Evolutionary conservation across 2,888 invertebrate species (phyloP).

Genomic region (Gymnocheta viridis): DNA sequence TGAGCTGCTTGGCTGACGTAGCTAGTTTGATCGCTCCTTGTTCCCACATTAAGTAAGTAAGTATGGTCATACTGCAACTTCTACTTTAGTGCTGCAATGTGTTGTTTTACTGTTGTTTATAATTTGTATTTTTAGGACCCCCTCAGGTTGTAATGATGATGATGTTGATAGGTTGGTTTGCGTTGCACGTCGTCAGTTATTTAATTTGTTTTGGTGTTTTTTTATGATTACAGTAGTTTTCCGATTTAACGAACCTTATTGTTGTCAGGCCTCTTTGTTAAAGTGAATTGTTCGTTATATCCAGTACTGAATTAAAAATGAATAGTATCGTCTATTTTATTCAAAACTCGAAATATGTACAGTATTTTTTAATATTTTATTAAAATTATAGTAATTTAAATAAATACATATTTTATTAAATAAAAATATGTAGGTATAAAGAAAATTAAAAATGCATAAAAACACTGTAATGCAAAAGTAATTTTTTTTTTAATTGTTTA

Average conservation of each 20-base stretch:
- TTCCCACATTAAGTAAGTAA: slow-evolving; percentile 26
- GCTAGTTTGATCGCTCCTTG: slow-evolving; percentile 20
- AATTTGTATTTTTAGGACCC: slow-evolving; percentile 11
- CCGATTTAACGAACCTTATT: slow-evolving; percentile 1
- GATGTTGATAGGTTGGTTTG: slow-evolving; percentile 30
- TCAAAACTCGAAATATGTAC: too few species aligned
- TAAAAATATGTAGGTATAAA: too few species aligned
- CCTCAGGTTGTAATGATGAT: slow-evolving; percentile 14
- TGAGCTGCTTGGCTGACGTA: slow-evolving; percentile 31
- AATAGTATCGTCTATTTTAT: too few species aligned
- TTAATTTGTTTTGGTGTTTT: slow-evolving; percentile 40
- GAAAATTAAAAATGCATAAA: too few species aligned
- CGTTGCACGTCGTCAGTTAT: slow-evolving; percentile 36
- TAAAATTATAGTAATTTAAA: too few species aligned
- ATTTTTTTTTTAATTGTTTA: too few species aligned
- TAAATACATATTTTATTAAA: too few species aligned
- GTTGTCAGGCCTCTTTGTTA: too few species aligned
- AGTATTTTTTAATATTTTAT: too few species aligned
- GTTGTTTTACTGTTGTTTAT: slow-evolving; percentile 42
- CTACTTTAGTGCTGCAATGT: slow-evolving; percentile 20
- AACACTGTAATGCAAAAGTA: too few species aligned
- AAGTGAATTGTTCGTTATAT: too few species aligned
- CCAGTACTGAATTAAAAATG: too few species aligned
- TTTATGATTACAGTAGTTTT: neutral
- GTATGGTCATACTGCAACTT: neutral